Conservation (phyloP, 2,888 invertebrate species). For the Pantelozetes paolii region DNA sequence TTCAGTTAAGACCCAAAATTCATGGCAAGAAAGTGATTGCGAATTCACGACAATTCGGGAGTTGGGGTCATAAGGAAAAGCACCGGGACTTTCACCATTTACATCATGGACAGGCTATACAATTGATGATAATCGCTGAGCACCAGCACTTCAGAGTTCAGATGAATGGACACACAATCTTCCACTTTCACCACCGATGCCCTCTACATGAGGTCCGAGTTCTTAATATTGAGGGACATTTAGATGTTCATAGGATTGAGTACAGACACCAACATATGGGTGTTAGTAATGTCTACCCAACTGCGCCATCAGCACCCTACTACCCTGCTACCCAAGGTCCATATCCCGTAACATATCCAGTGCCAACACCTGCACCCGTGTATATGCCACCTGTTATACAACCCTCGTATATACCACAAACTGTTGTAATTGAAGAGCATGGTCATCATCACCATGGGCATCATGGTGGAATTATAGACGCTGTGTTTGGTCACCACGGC, state of each 20-base stretch:
- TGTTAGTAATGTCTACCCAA: not conserved
- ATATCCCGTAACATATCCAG: not conserved
- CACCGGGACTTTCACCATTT: not conserved
- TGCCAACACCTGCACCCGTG: not conserved
- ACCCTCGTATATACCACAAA: not conserved
- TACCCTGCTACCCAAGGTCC: too few species aligned
- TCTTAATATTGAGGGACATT: conserved; percentile 28
- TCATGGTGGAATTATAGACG: not conserved
- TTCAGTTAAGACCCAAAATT: conserved; percentile 1
- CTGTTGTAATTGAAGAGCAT: not conserved
- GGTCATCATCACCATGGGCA: not conserved
- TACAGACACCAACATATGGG: conserved; percentile 9
- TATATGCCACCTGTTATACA: not conserved
- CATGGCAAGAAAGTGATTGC: not conserved
- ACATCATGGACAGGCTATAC: not conserved
- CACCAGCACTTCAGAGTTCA: conserved; percentile 12
- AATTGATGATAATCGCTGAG: conserved; percentile 10
- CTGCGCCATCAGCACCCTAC: not conserved
- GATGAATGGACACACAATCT: not conserved
- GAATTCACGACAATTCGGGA: not conserved
- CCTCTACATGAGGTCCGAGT: conserved; percentile 21
- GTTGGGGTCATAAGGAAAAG: conserved; percentile 29
- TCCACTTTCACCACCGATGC: not conserved
- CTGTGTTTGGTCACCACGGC: not conserved
- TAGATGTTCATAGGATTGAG: not conserved